Evolutionary conservation across 2,113 vertebrate species (phyloP).

Genomic region (Caloenas nicobarica): DNA sequence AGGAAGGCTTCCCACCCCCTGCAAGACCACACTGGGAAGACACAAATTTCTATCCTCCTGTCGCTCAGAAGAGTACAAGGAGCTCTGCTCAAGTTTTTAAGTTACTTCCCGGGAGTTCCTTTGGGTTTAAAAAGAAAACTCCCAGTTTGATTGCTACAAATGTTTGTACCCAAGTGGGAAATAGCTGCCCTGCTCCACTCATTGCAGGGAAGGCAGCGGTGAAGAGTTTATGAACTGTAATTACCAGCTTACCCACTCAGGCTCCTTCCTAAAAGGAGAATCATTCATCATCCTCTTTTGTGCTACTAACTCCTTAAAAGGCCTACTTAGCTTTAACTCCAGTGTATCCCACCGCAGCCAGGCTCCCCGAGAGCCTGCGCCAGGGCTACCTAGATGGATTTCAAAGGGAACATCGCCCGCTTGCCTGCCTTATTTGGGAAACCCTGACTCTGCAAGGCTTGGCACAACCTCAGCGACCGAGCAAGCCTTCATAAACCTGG

Average conservation of each 20-base stretch:
- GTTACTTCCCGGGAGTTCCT: not conserved
- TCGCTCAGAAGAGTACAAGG: not conserved
- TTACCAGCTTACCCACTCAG: conserved; percentile 22
- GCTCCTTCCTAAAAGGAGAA: conserved; percentile 2
- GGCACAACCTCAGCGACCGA: not conserved
- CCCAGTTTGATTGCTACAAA: not conserved
- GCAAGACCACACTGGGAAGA: not conserved
- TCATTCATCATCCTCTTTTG: conserved; percentile 42
- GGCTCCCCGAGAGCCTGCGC: not conserved
- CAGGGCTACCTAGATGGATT: conserved; percentile 38
- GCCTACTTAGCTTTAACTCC: not conserved
- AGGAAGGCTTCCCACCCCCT: fast-evolving
- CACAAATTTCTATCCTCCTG: not conserved
- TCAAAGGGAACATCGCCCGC: not conserved
- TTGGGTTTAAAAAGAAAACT: not conserved
- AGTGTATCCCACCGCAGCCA: not conserved
- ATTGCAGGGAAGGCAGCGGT: not conserved
- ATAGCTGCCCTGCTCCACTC: not conserved
- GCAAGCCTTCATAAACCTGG: not conserved
- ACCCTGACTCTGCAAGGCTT: not conserved
- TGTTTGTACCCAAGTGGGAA: not conserved
- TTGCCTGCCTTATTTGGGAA: conserved; percentile 63
- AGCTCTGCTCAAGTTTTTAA: not conserved
- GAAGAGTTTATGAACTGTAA: conserved; percentile 32
- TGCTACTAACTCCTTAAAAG: conserved; percentile 63